A percentile compares a stretch with the other conserved stretches of the same genome.
Evolutionary conservation across 1,140 invertebrate species (phyloP).

Genomic region (Trichoplusia ni): DNA sequence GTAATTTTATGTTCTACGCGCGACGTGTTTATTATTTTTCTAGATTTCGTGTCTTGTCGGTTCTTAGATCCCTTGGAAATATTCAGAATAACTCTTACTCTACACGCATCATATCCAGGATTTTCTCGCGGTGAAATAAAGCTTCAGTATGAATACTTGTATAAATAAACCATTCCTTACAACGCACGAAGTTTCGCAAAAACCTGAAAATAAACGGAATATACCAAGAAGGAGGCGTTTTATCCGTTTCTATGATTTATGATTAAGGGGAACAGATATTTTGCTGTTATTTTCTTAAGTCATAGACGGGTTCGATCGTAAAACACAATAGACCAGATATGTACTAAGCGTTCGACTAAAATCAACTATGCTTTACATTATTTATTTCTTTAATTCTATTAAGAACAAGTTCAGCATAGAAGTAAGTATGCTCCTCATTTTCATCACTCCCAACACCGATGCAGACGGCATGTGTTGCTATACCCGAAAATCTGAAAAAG

Average conservation of each 20-base stretch:
- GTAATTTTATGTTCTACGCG: background rate
- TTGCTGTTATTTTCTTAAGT: conserved; percentile 36
- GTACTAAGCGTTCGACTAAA: too few species aligned
- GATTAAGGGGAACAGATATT: conserved; percentile 49
- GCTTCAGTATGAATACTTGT: conserved; percentile 45
- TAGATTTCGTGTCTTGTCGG: background rate
- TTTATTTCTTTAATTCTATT: too few species aligned
- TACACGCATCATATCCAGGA: conserved; percentile 32
- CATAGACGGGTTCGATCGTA: conserved; percentile 4
- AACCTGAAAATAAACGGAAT: conserved; percentile 55
- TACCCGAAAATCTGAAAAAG: too few species aligned
- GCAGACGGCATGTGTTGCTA: too few species aligned
- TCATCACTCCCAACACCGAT: too few species aligned
- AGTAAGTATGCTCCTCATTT: too few species aligned
- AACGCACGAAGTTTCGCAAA: conserved; percentile 52
- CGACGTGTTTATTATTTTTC: conserved; percentile 15
- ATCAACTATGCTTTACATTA: too few species aligned
- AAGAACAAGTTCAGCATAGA: too few species aligned
- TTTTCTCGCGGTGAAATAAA: conserved; percentile 44
- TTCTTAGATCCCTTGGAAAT: conserved; percentile 18
- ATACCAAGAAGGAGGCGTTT: conserved; percentile 41
- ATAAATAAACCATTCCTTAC: conserved; percentile 64
- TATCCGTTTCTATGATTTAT: conserved; percentile 61
- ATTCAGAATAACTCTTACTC: conserved; percentile 18
- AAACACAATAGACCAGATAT: background rate